Conservation (phyloP, 2,113 vertebrate species). For the Tympanuchus pallidicinctus region DNA sequence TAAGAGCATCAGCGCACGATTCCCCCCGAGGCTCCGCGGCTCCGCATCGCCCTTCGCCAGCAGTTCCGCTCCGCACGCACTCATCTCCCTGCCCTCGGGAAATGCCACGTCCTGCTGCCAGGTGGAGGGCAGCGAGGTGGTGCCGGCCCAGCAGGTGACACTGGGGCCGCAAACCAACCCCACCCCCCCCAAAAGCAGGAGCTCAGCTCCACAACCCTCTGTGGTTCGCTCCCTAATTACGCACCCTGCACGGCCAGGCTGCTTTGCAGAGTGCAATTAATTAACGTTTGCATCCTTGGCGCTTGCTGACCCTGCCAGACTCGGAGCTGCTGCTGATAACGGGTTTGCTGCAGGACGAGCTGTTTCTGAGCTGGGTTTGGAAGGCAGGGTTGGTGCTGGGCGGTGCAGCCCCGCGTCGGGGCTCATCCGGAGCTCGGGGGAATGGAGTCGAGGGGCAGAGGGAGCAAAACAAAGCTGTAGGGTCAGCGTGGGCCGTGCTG, state of each 20-base stretch:
- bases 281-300: conserved; percentile 2
- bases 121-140: fast-evolving
- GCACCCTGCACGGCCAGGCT: background rate
- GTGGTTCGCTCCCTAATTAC: background rate
- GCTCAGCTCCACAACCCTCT: background rate
- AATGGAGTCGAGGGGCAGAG: background rate
- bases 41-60: background rate
- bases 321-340: background rate
- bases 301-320: conserved; percentile 23
- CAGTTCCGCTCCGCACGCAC: background rate
- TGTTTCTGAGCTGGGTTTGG: background rate
- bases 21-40: background rate
- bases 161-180: background rate
- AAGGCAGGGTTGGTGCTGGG: background rate
- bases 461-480: background rate
- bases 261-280: conserved; percentile 23
- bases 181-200: background rate
- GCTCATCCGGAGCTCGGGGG: background rate
- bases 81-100: background rate
- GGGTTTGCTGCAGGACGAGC: background rate
- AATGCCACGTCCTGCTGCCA: background rate
- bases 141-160: background rate
- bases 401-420: background rate
- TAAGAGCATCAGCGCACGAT: background rate
- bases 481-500: too few species aligned